phyloP scores from a whole-genome alignment of 2,888 invertebrate genomes.

The Melolontha melolontha region DNA sequence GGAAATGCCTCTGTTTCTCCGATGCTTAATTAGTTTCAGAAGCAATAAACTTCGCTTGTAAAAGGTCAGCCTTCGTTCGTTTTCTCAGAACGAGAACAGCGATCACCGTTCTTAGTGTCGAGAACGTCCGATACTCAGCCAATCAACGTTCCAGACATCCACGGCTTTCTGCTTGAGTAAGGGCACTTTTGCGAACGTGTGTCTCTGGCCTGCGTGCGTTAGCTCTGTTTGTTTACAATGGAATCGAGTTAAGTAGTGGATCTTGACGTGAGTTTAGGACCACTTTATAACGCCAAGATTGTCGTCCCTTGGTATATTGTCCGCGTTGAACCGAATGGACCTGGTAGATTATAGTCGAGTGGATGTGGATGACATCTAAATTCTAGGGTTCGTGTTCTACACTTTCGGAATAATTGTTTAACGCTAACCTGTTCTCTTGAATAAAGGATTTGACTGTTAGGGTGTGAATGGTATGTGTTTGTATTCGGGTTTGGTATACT shows the following conservation, averaged over 20 bases:
- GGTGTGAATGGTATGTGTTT: too few species aligned
- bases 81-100: constrained; percentile 7
- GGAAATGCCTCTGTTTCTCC: not conserved
- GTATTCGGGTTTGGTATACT: too few species aligned
- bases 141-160: constrained; percentile 1
- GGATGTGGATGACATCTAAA: constrained; percentile 16
- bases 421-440: not conserved
- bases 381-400: not conserved
- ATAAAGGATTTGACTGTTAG: not conserved
- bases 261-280: not conserved
- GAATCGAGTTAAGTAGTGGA: constrained; percentile 7
- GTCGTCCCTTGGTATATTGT: constrained; percentile 4
- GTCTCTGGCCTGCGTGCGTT: not conserved
- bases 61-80: constrained; percentile 5
- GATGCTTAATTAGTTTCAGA: constrained; percentile 13
- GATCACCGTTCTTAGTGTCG: not conserved
- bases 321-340: constrained; percentile 16
- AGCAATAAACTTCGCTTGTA: not conserved
- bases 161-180: not conserved
- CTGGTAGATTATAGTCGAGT: constrained; percentile 10
- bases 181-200: not conserved
- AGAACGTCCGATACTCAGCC: constrained; percentile 7
- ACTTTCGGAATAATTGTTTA: not conserved
- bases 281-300: constrained; percentile 7
- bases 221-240: constrained; percentile 1